Evolutionary conservation across 2,113 vertebrate genomes (phyloP), one percentile per base, ranked within the genome.

Genomic region (Nestor notabilis): DNA sequence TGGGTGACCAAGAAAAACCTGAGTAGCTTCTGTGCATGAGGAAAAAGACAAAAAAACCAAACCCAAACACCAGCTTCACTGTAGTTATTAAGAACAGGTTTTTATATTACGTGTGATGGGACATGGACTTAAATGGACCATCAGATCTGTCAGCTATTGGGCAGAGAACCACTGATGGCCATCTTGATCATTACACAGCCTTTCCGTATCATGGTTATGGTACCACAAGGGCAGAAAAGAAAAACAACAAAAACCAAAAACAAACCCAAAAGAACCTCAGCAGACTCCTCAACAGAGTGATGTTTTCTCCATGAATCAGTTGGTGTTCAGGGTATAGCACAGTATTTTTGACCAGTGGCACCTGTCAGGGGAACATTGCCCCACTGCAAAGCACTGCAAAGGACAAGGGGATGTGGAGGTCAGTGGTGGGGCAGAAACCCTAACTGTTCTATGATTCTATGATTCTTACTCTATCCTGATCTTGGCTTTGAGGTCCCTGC

Each of bases 241-340:
- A 35, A 10, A 33, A 16, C 13, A 58, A 24, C 8, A 39, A 39
- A 39, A 39, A 11, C 39, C 39, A 7, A 24, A 58, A 35, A 23
- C 56, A 58, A 24, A 58, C 9, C 56, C 43, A 65, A 72, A 13
- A 4, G 31, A 64, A n/a, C 7, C 13, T 1, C n/a, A 35, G 1
- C 11, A 21, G 41, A 31, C 5, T 83, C 41, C 17, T 58, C 31
- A 53, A 16, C 12, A 64, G 41, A 10, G 25, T 8, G 55, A 4
- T 7, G 9, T 50, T 89, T 88, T 50, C 69, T 58, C 18, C 43
- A 37, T 20, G 19, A 55, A 7, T 15, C 15, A 23, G 24, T 10
- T 19, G 1, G 0, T n/a, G 21, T n/a, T 55, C 49, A 49, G 28
- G 27, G 4, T 23, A 16, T 5, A 35, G 56, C 24, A 52, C 17